These are phyloP conservation scores for Tragulus kanchil DNA, from an alignment of 2,113 vertebrate genomes.

Conservation along the genomic window DNA sequence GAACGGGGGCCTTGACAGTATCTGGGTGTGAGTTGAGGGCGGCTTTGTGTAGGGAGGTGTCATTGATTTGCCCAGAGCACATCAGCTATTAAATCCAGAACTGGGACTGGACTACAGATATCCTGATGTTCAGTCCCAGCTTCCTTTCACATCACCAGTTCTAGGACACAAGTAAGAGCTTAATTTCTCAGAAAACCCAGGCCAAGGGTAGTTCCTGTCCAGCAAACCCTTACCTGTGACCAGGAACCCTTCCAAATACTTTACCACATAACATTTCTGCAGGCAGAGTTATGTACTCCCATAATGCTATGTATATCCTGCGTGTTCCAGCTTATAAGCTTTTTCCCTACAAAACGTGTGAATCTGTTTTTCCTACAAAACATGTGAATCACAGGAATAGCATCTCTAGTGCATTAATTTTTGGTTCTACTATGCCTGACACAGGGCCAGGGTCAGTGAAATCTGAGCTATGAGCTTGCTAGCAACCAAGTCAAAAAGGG, in stretches of 20 bases:
- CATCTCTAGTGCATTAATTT: background rate
- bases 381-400: slow-evolving; percentile 14
- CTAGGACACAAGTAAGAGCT: background rate
- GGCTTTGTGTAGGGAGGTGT: background rate
- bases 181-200: slow-evolving; percentile 40
- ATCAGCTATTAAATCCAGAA: background rate
- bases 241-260: background rate
- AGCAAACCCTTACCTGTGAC: background rate
- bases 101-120: background rate
- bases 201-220: background rate
- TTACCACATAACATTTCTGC: background rate
- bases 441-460: background rate
- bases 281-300: background rate
- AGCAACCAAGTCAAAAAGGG: slow-evolving; percentile 25
- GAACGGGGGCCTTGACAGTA: background rate
- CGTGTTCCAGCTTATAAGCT: background rate
- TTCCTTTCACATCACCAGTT: background rate
- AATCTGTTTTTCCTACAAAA: slow-evolving; percentile 52
- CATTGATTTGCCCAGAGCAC: slow-evolving; percentile 21
- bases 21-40: background rate
- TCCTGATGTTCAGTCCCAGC: background rate
- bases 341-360: too few species aligned
- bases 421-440: background rate
- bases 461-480: slow-evolving; percentile 1
- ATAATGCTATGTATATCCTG: background rate